Percentiles rank a stretch among this genome's conserved stretches.
These are phyloP conservation scores for Tachina fera DNA, from an alignment of 2,888 invertebrate species.

Conservation along the genomic window DNA sequence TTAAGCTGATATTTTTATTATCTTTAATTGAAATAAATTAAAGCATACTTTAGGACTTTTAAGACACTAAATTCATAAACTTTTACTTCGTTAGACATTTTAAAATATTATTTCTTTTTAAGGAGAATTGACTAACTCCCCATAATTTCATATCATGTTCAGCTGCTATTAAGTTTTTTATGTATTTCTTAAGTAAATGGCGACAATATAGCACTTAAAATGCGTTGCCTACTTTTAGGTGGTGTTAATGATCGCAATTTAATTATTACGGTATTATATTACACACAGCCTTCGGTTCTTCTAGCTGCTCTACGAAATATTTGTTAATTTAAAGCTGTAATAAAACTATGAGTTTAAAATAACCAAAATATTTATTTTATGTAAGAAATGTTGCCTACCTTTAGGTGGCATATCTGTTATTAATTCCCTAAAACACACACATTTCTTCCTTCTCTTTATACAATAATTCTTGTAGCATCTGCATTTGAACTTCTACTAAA, in stretches of 20 bases:
- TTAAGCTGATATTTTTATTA: background rate
- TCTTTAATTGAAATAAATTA: background rate
- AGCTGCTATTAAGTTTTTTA: slow-evolving; percentile 11
- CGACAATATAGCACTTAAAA: background rate
- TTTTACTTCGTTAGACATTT: background rate
- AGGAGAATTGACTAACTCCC: background rate
- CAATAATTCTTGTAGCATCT: background rate
- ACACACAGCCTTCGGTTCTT: background rate
- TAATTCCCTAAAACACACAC: background rate
- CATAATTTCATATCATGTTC: slow-evolving; percentile 3
- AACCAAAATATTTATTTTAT: background rate
- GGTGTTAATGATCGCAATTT: background rate
- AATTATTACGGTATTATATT: background rate
- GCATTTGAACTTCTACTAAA: slow-evolving; percentile 19
- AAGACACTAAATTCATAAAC: background rate
- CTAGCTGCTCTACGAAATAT: background rate
- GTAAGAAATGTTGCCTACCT: background rate
- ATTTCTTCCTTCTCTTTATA: background rate
- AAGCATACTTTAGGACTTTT: background rate
- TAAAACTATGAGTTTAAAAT: background rate
- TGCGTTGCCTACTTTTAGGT: background rate
- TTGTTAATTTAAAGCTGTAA: background rate
- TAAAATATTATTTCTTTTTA: too few relatives aligned
- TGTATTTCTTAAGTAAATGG: background rate
- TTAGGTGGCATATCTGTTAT: background rate